A percentile compares a stretch with the other conserved stretches of the same genome.
Evolutionary conservation across 2,113 vertebrate species (phyloP).

Genomic region (Austrofundulus limnaeus): DNA sequence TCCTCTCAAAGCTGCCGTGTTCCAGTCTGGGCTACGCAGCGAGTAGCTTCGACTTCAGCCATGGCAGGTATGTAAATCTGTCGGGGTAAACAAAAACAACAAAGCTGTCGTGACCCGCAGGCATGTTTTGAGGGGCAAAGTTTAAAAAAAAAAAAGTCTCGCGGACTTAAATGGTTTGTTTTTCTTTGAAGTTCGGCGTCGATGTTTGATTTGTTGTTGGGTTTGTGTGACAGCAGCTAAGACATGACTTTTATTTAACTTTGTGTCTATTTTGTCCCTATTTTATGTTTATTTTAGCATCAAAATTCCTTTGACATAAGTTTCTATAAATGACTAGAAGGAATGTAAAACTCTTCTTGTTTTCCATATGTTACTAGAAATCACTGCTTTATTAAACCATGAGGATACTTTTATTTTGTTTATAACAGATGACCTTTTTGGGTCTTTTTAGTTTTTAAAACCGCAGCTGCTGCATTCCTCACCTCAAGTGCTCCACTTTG

Average conservation of each 20-base stretch:
- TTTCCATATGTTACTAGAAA: no score
- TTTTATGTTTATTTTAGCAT: no score
- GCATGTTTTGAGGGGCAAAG: background rate
- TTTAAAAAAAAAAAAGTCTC: background rate
- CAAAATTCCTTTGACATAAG: no score
- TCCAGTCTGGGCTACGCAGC: conserved; percentile 38
- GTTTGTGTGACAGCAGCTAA: background rate
- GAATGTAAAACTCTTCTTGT: no score
- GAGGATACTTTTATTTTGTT: no score
- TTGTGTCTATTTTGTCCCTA: no score
- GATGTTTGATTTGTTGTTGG: background rate
- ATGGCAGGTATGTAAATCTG: conserved; percentile 70
- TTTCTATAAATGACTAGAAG: no score
- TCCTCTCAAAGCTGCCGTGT: conserved; percentile 25
- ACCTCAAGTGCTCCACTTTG: background rate
- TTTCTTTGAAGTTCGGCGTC: background rate
- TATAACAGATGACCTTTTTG: no score
- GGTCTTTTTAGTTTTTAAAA: background rate
- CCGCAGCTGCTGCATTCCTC: conserved; percentile 1
- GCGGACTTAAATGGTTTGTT: background rate
- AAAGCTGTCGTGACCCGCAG: background rate
- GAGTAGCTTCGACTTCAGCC: conserved; percentile 53
- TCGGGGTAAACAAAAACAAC: no score
- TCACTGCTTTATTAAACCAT: no score
- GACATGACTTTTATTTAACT: no score